Percentiles rank a stretch among this genome's conserved stretches.
These are phyloP conservation scores for Climacteris rufus DNA, from an alignment of 2,113 vertebrate genomes.

Conservation along the genomic window DNA sequence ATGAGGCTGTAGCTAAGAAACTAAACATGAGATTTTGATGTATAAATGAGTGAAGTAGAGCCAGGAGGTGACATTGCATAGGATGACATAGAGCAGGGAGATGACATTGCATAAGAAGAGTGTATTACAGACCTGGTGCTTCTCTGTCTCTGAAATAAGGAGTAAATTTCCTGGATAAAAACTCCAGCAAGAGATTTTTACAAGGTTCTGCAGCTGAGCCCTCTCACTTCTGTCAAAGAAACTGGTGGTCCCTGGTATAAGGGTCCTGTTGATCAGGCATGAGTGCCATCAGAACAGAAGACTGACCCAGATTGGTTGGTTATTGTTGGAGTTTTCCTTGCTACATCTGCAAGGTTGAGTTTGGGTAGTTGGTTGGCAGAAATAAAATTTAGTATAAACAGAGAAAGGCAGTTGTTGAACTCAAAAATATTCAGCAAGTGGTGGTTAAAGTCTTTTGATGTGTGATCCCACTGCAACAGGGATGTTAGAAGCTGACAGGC, in stretches of 20 bases:
- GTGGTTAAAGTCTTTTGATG: neutral
- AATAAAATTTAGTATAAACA: neutral
- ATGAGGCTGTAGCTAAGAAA: neutral
- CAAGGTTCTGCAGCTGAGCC: rapidly evolving
- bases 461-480: neutral
- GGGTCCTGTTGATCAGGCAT: neutral
- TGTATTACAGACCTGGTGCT: neutral
- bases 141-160: neutral
- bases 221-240: neutral
- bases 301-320: neutral
- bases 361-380: neutral
- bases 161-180: neutral
- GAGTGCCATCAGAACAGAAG: neutral
- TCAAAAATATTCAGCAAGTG: neutral
- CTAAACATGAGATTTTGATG: neutral
- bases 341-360: neutral
- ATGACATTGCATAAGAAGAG: neutral
- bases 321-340: neutral
- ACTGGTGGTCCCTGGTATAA: neutral
- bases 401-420: neutral
- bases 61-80: neutral
- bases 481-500: neutral
- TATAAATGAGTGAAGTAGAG: neutral
- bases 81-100: neutral
- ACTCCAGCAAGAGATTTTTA: neutral